Evolutionary conservation across 2,888 invertebrate genomes (phyloP).

Genomic region (Allacma fusca): DNA sequence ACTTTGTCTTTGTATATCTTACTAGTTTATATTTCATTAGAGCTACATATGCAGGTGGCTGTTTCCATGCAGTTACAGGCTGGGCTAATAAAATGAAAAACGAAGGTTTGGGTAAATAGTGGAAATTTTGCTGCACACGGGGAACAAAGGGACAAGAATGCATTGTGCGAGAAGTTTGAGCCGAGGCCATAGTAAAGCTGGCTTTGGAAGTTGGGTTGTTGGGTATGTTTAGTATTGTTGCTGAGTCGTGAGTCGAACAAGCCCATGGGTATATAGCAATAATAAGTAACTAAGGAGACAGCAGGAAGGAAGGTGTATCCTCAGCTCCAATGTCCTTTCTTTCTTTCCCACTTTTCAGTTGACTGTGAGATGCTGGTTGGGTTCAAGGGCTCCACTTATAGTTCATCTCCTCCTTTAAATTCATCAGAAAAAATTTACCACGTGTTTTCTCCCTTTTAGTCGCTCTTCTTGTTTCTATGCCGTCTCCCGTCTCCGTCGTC

Average conservation of each 20-base stretch:
- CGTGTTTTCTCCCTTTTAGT: conserved; percentile 23
- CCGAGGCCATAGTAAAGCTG: no score
- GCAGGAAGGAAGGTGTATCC: conserved; percentile 20
- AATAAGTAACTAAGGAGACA: no score
- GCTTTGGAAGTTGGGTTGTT: no score
- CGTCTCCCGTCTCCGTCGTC: no score
- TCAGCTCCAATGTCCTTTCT: conserved; percentile 22
- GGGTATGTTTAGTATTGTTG: no score
- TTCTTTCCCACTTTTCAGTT: conserved; percentile 23
- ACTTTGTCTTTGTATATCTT: no score
- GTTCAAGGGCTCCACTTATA: conserved; percentile 52
- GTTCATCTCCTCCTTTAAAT: conserved; percentile 44
- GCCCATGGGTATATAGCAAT: no score
- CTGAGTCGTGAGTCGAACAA: no score
- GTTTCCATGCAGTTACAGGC: no score
- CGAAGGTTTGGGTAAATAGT: conserved; percentile 1
- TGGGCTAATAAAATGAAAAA: neutral
- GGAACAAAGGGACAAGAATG: conserved; percentile 17
- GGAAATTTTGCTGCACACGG: neutral
- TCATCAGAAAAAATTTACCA: conserved; percentile 23
- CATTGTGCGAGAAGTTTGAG: neutral
- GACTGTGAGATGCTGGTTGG: conserved; percentile 29
- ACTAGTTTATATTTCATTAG: no score
- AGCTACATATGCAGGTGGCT: no score
- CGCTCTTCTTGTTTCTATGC: neutral